Evolutionary conservation across 2,797 vertebrate genomes (phyloP), one percentile per base, ranked within the genome.

Genomic region (Myripristis murdjan): DNA sequence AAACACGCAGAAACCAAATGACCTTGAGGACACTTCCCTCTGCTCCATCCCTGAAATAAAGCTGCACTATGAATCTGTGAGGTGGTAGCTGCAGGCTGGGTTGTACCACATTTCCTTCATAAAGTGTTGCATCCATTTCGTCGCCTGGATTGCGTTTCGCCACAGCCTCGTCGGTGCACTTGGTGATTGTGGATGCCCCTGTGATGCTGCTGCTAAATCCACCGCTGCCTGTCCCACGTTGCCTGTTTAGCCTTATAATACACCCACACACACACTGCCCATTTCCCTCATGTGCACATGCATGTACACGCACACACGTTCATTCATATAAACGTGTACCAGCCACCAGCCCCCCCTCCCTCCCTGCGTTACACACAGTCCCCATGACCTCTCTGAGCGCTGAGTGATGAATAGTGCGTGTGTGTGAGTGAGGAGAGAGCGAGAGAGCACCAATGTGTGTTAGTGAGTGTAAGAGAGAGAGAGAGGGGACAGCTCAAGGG

Each of bases 401-500:
- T 16, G 37, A 64, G 15, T 49, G 70, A 82, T 58, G 44, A 67
- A 47, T 23, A 63, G 62, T 15, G 59, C 9, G 49, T 10, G 20
- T 26, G 22, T 9, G 56, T 16, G 31, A 7, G 28, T 8, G 52
- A n/a, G 33, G 35, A 35, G 56, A 63, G 69, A 48, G 22, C 37
- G 33, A 52, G 35, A 11, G 41, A 46, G 67, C 46, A 4, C 20
- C 56, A n/a, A 54, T 46, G 64, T 59, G 61, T 18, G 72, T 2
- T 64, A 16, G 49, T 22, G 65, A 77, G 58, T 20, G 57, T 2
- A 15, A 48, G 18, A 24, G 53, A 71, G 78, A 39, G 59, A 63
- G 57, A 75, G 83, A 65, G 51, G 53, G 62, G 76, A 63, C 80
- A 72, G 71, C 83, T 89, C 87, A 84, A 89, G 87, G 84, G 67